Base-by-base conservation (phyloP, 2,888 invertebrate species). In the Calliscelio sp. region DNA sequence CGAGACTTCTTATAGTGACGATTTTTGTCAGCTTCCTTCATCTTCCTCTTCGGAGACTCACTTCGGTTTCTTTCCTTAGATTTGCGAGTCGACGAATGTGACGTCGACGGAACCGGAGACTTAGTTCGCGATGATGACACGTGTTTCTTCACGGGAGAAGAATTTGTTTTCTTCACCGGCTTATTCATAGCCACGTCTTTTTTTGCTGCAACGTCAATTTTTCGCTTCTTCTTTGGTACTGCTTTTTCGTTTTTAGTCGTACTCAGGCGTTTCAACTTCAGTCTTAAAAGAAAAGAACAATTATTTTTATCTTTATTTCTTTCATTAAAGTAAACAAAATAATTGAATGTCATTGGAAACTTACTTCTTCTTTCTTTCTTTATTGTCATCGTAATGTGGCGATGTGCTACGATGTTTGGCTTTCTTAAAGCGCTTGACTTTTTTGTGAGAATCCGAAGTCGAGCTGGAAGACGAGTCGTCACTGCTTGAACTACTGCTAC, bases 381-480 rank as follows among this genome's bases (percentile, higher is more conserved):
- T 95, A 89, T 95, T 95, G 46, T 94, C 94, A 86, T 95, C 95
- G 73, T 94, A 94, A 85, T 96, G 96, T 3, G 96, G 96, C 10
- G 96, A 95, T 16, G 94, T 95, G 89, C 95, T 95, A 0, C 95
- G 95, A 89, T 95, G 94, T 89, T 95, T 95, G 61, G 94, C 94
- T 85, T 93, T 93, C 86, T 93, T 92, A 10, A 90, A 88, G 83
- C 92, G 93, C 86, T 93, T 93, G 6, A 90, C 86, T 88, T 95
- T 94, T 25, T 94, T 94, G 14, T 94, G 93, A 0, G 94, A 94
- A 86, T 95, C 95, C 3, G 95, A 95, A 0, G 95, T 94, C 10
- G 96, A 95, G 86, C 95, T 95, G 4, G 93, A 93, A 28, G 93
- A 93, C 22, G 95, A 95, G 80, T 95, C 95, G 87, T 95, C 96